A percentile compares a stretch with the other conserved stretches of the same genome.
These are phyloP conservation scores for Dichetophora obliterata DNA, from an alignment of 2,888 invertebrate genomes.

Conservation along the genomic window DNA sequence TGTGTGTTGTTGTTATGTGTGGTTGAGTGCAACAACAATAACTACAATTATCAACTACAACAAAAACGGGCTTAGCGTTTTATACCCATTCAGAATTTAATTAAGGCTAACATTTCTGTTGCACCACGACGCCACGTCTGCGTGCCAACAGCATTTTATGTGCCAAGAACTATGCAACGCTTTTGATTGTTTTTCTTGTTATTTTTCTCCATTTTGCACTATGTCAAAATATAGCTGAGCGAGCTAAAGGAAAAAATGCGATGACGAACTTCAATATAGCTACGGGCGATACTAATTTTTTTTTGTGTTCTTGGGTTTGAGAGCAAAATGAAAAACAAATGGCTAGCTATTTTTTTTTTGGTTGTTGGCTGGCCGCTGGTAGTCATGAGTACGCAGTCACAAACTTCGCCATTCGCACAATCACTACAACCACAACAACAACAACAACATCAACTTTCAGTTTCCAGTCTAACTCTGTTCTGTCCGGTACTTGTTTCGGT, in stretches of 20 bases:
- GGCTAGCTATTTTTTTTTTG: background rate
- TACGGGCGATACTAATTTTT: constrained; percentile 41
- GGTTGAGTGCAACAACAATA: background rate
- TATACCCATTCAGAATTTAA: constrained; percentile 31
- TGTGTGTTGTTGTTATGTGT: too few relatives aligned
- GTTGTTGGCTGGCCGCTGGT: background rate
- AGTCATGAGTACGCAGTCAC: background rate
- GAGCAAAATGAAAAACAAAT: constrained; percentile 12
- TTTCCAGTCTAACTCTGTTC: background rate
- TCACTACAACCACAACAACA: constrained; percentile 21
- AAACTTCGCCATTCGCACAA: constrained; percentile 27
- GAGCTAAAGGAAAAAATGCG: constrained; percentile 28
- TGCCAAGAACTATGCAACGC: constrained; percentile 10
- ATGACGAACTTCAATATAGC: constrained; percentile 43
- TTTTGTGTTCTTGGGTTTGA: constrained; percentile 36
- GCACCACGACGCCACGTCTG: constrained; percentile 11
- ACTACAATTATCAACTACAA: constrained; percentile 11
- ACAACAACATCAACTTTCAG: background rate
- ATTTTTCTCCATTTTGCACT: background rate
- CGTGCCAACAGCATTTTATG: constrained; percentile 2
- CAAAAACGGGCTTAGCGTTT: background rate
- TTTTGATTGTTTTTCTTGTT: background rate
- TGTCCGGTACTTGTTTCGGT: too few relatives aligned
- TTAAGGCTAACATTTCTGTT: constrained; percentile 29
- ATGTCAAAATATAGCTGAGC: constrained; percentile 20